Base-by-base conservation (phyloP, 1,140 invertebrate genomes). In the Phocides pigmalion region DNA sequence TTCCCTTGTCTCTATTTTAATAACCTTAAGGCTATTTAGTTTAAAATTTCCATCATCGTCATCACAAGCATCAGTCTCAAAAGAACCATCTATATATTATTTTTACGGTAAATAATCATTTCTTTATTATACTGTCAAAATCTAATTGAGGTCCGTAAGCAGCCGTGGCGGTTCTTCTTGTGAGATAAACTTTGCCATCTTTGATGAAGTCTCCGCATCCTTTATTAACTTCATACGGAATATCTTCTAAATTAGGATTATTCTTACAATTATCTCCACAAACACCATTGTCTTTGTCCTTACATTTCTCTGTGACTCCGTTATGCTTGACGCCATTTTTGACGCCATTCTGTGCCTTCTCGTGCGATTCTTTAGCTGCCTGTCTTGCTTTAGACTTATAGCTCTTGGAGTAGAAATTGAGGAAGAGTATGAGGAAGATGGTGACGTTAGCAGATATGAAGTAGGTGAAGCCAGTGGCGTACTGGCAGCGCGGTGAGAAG, bases 331-430 rank as follows among this genome's bases (percentile, higher is more conserved):
- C 16, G 17, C 72, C 67, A 8, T 64, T 64, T 68, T 95, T 95
- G 63, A 94, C 92, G 37, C 93, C 91, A 92, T 94, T 87, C 35
- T 84, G 75, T 49, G 70, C 65, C 71, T 71, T 89, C 1, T 75
- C 64, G 17, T 70, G 67, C 44, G 73, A 66, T 53, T 82, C 77
- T 50, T 78, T 82, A 19, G 76, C 77, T 4, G 62, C 58, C 51
- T 79, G 74, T 22, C 76, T 85, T 0, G 46, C 46, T 44, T 80
- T 79, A 11, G 51, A 92, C n/a, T 93, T 90, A 79, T 98, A 98
- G 9, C 95, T 93, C 75, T 96, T 95, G 53, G 94, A 93, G 79
- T 98, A 98, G 92, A 98, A 99, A 67, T 98, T 95, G 3, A 93
- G 93, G 78, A 99, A 99, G 11, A 99, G 92, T 66, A 95, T 82